phyloP scores from a whole-genome alignment of 2,797 vertebrate genomes.

The Apogon hyalosoma region DNA sequence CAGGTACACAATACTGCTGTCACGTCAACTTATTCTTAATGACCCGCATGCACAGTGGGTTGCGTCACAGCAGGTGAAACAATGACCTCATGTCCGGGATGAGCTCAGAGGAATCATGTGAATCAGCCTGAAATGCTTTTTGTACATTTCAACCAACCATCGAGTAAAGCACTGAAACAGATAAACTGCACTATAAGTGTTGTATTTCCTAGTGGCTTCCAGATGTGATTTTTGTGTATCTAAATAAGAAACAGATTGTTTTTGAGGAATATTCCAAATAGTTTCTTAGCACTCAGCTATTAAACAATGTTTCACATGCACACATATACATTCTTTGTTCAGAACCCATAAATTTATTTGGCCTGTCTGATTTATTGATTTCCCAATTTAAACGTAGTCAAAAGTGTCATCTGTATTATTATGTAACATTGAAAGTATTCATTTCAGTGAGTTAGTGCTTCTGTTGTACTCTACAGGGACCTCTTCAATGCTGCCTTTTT shows the following conservation, averaged over 20 bases:
- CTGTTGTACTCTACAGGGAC: conserved; percentile 83
- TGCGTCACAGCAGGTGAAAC: not conserved
- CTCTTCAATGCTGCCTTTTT: conserved; percentile 98
- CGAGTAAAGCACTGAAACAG: conserved; percentile 15
- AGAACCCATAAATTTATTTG: not conserved
- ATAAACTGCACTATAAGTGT: conserved; percentile 6
- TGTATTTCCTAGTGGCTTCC: conserved; percentile 12
- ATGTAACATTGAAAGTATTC: not conserved
- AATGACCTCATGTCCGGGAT: conserved; percentile 3
- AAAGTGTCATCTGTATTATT: not conserved
- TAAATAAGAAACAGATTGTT: conserved; percentile 25
- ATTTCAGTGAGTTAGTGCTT: not conserved
- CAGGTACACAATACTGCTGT: conserved; percentile 83
- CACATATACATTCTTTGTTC: not conserved
- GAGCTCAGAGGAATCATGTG: not conserved
- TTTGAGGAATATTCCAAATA: not conserved
- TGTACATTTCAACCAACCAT: conserved; percentile 5
- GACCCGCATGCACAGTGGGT: not conserved
- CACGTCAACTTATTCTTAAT: not conserved
- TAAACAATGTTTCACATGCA: not conserved
- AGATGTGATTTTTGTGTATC: conserved; percentile 20
- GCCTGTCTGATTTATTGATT: not conserved
- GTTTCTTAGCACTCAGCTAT: conserved; percentile 1
- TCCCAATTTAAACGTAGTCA: not conserved
- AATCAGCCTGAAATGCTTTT: conserved; percentile 5